phyloP scores from a whole-genome alignment of 2,888 invertebrate species.

The Penaeus monodon region DNA sequence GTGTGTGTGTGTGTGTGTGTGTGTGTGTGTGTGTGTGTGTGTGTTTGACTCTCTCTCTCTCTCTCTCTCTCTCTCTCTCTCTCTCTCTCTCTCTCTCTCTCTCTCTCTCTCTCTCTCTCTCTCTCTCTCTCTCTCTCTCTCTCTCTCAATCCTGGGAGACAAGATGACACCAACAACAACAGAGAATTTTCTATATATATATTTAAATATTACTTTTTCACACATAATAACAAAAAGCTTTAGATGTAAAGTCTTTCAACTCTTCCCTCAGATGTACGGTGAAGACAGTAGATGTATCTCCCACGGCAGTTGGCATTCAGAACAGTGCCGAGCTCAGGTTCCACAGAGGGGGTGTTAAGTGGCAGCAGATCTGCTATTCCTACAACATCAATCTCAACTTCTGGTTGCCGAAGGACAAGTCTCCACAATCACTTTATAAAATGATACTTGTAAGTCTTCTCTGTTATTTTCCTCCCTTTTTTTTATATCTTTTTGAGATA shows the following conservation, averaged over 20 bases:
- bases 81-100: not conserved
- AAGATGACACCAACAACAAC: not conserved
- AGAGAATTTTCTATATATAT: no score
- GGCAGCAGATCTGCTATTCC: constrained; percentile 82
- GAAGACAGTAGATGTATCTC: constrained; percentile 35
- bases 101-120: not conserved
- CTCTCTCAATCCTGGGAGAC: no score
- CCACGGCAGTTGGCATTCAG: constrained; percentile 22
- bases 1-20: no score
- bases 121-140: not conserved
- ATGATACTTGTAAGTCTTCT: constrained; percentile 76
- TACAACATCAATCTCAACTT: constrained; percentile 83
- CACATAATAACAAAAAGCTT: no score
- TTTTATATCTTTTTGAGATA: not conserved
- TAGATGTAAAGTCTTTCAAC: not conserved
- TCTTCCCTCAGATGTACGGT: constrained; percentile 19
- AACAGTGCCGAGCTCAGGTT: constrained; percentile 81
- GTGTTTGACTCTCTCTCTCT: no score
- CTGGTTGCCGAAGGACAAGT: constrained; percentile 77
- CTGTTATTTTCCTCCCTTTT: not conserved
- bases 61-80: no score
- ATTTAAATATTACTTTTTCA: no score
- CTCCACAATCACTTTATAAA: constrained; percentile 76
- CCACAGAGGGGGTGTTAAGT: constrained; percentile 78
- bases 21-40: no score